These are phyloP conservation scores for Holacanthus passer DNA, from an alignment of 2,113 vertebrate genomes.

Conservation along the genomic window DNA sequence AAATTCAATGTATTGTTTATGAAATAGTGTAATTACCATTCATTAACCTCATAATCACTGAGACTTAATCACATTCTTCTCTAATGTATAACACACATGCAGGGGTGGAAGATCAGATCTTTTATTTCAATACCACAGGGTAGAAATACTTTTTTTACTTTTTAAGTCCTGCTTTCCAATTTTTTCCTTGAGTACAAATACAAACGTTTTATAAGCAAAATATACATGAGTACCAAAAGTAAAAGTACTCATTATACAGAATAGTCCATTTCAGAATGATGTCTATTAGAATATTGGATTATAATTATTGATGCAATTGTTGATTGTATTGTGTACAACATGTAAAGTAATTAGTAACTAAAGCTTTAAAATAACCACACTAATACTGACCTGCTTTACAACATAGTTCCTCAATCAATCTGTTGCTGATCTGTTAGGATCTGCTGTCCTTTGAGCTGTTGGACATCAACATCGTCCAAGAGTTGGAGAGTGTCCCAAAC, in stretches of 20 bases:
- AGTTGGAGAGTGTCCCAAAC: conserved; percentile 94
- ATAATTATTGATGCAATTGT: too few species aligned
- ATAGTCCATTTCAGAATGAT: background rate
- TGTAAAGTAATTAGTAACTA: too few species aligned
- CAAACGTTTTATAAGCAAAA: background rate
- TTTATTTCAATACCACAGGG: too few species aligned
- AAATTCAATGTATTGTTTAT: background rate
- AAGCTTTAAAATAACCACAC: too few species aligned
- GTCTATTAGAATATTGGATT: background rate
- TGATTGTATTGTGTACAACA: too few species aligned
- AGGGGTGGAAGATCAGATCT: too few species aligned
- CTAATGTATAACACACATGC: background rate
- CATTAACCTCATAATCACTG: background rate
- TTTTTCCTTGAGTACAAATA: too few species aligned
- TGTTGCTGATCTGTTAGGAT: conserved; percentile 84
- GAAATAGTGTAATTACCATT: background rate
- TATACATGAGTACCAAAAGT: background rate
- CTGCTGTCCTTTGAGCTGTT: conserved; percentile 96
- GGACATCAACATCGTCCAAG: conserved; percentile 99
- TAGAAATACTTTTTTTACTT: too few species aligned
- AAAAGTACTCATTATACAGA: background rate
- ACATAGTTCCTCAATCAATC: too few species aligned
- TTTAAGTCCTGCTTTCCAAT: too few species aligned
- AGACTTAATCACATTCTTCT: background rate
- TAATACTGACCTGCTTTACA: too few species aligned